Conservation (phyloP, 2,113 vertebrate species). For the Epinephelus fuscoguttatus region DNA sequence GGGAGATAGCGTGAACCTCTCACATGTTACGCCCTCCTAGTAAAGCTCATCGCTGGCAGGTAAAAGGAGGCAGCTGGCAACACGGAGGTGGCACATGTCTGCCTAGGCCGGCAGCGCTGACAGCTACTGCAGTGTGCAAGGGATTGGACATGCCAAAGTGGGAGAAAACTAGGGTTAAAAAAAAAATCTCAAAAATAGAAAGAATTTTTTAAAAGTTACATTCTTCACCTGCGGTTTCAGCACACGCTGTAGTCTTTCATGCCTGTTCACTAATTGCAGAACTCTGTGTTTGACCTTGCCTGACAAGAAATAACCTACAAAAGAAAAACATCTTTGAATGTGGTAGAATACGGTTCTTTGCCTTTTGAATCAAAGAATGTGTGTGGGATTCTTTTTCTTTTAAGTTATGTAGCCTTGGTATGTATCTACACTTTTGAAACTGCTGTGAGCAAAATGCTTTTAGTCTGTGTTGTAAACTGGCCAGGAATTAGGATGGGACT, state of each 20-base stretch:
- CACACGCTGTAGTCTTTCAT: neutral
- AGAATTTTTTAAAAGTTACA: neutral
- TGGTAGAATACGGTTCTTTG: neutral
- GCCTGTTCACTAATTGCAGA: conserved; percentile 22
- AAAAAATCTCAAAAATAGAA: neutral
- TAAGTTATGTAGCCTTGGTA: conserved; percentile 14
- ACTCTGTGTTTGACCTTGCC: conserved; percentile 19
- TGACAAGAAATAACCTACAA: conserved; percentile 12
- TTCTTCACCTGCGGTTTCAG: neutral
- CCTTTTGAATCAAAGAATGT: conserved; percentile 15
- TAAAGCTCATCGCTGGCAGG: conserved; percentile 41
- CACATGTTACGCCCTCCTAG: conserved; percentile 24
- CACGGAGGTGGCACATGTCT: conserved; percentile 2
- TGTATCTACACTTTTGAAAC: conserved; percentile 1
- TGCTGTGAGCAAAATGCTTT: neutral
- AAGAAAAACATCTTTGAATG: neutral
- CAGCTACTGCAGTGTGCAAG: neutral
- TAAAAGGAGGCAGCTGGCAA: conserved; percentile 28
- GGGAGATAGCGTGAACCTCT: conserved; percentile 28
- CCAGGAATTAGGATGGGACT: neutral
- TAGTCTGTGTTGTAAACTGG: neutral
- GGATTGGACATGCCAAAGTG: neutral
- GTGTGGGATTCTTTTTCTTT: conserved; percentile 20
- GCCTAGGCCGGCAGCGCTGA: neutral
- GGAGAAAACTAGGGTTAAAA: neutral